phyloP scores from a whole-genome alignment of 2,888 invertebrate genomes.

The Tipula vernalis region DNA sequence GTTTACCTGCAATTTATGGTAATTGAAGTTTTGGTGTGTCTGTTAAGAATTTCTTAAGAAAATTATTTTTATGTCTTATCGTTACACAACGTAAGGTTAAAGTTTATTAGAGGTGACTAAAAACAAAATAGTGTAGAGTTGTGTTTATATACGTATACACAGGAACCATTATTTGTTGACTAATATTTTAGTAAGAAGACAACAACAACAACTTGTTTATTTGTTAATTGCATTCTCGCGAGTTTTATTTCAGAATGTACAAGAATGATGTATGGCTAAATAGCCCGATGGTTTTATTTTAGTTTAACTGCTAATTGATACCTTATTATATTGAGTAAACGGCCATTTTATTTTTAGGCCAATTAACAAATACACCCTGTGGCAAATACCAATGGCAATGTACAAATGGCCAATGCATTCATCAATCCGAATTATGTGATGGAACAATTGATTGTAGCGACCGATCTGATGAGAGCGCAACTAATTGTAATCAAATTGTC shows the following conservation, averaged over 20 bases:
- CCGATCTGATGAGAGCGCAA: conserved; percentile 19
- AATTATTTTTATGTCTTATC: neutral
- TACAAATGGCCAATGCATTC: conserved; percentile 16
- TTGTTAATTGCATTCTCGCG: neutral
- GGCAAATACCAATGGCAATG: conserved; percentile 12
- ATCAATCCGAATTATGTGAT: conserved; percentile 25
- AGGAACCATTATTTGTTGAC: neutral
- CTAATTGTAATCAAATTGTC: conserved; percentile 23
- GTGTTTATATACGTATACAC: too few species aligned
- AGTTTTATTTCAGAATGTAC: neutral
- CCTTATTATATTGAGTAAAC: neutral
- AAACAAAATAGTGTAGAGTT: neutral
- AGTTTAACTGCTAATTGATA: too few species aligned
- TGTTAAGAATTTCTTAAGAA: neutral
- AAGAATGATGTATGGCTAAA: too few species aligned
- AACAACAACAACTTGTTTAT: neutral
- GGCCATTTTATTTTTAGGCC: neutral
- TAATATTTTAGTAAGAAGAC: neutral
- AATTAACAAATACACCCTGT: neutral
- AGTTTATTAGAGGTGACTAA: neutral
- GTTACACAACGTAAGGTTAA: neutral
- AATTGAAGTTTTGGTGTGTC: neutral
- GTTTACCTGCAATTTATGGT: neutral
- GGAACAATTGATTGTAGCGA: conserved; percentile 23
- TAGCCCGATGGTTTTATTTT: too few species aligned